A percentile compares a stretch with the other conserved stretches of the same genome.
These are phyloP conservation scores for Luidia sarsii DNA, from an alignment of 53 echinoderm and acorn worm genomes.

Conservation along the genomic window DNA sequence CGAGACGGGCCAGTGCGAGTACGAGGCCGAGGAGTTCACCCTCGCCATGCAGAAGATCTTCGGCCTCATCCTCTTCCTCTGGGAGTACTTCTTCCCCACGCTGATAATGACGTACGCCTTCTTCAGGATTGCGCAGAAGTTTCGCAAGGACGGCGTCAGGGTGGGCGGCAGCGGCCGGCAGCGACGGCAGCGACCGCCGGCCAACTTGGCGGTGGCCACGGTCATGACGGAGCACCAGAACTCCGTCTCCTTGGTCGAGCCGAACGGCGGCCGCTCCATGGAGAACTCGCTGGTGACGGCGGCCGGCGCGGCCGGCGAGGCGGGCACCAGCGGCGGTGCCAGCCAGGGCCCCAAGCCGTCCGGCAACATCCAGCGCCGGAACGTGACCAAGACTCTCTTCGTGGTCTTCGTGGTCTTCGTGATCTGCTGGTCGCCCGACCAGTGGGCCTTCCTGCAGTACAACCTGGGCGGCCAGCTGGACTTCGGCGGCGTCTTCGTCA, in stretches of 20 bases:
- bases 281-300: slow-evolving; percentile 11
- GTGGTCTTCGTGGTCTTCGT: slow-evolving; percentile 74
- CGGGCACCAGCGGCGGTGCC: slow-evolving; percentile 1
- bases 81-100: slow-evolving; percentile 79
- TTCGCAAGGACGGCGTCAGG: slow-evolving; percentile 40
- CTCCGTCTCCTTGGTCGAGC: slow-evolving; percentile 18
- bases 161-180: not conserved
- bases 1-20: not conserved
- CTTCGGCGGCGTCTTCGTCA: slow-evolving; percentile 44
- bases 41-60: slow-evolving; percentile 18
- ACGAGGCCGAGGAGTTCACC: not conserved
- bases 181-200: slow-evolving; percentile 1
- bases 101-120: slow-evolving; percentile 76
- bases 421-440: slow-evolving; percentile 82
- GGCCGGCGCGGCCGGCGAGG: not conserved
- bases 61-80: slow-evolving; percentile 71
- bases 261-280: slow-evolving; percentile 33
- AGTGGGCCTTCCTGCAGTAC: slow-evolving; percentile 73
- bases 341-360: slow-evolving; percentile 11
- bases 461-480: slow-evolving; percentile 65
- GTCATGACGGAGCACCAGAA: slow-evolving; percentile 14
- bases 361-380: slow-evolving; percentile 53
- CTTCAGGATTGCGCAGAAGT: slow-evolving; percentile 39
- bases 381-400: slow-evolving; percentile 69
- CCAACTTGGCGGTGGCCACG: not conserved